Evolutionary conservation across 1,140 invertebrate genomes (phyloP), one percentile per base, ranked within the genome.

Genomic region (Stegodyphus dumicola): DNA sequence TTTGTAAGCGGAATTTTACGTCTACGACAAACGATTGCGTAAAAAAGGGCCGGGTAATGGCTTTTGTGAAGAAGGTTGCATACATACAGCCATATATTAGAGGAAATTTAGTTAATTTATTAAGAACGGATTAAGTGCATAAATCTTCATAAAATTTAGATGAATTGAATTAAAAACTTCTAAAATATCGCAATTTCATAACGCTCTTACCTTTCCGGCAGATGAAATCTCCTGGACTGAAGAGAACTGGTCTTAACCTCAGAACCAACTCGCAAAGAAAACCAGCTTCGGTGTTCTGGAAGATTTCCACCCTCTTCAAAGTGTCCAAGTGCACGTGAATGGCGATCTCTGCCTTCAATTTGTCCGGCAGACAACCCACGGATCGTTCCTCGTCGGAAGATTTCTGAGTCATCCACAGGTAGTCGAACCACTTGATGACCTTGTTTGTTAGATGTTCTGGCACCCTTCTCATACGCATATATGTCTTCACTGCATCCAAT

Each of bases 341-440:
- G 87, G 98, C 98, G 88, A 99, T 99, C 92, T 99, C 98, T 60
- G 97, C 97, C 92, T 99, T 99, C 87, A 99, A 93, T 92, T 99
- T 99, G 92, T 99, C 97, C 92, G 96, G 96, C 89, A 98, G 93
- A 92, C 96, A 98, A 89, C 95, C 96, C 86, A 98, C 96, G 73
- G 96, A 96, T 91, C 95, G 95, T 90, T 99, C 97, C 90, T 99
- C 98, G 90, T 99, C 97, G 0, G 97, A 98, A 90, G 97, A 98
- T 91, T 99, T 99, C 92, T 99, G 97, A 85, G 97, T 98, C 86
- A 99, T 93, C 98, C 98, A 99, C 86, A 99, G 93, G 91, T 99
- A 99, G 92, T 99, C 98, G 91, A 99, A 99, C 98, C 98, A 99
- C 91, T 98, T 97, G 91, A 99, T 99, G 74, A 99, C 98, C 91